Evolutionary conservation across 2,888 invertebrate genomes (phyloP), one percentile per base, ranked within the genome.

Genomic region (Ceriagrion tenellum): DNA sequence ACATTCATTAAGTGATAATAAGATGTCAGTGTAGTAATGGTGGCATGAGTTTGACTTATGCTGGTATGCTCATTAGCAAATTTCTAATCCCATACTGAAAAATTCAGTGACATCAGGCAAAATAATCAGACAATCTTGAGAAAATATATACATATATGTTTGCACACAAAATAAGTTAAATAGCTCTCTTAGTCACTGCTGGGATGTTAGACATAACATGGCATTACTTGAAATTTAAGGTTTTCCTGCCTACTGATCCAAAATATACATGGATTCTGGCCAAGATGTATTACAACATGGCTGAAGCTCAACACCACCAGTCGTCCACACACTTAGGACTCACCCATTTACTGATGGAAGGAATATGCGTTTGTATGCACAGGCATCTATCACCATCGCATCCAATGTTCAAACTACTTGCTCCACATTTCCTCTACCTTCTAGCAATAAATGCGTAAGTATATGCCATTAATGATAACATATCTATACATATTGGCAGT

Each of bases 261-360:
- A 96, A 96, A 12, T 96, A 96, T 95, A 96, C 96, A 10, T 97
- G 97, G 97, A 96, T 96, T 88, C 95, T 97, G 96, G 97, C 97
- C 3, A 97, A 97, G 96, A 96, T 97, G 96, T 97, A 96, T 96
- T 97, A 96, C 96, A 97, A 97, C 96, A 96, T 96, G 93, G 97
- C 96, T 0, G 97, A 97, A 95, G 96, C 97, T 0, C 96, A 96
- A 55, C 96, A 96, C 89, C 97, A 97, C 95, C 97, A 97, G 95
- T 96, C 97, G 4, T 96, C 96, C 40, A 96, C 97, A 8, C 97
- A 97, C 96, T 96, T 97, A 93, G 97, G 97, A 69, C 96, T 96
- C 96, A 97, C 97, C 13, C 97, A 97, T 96, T 96, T 97, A 91
- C 95, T 97, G 95, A 97, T 97, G 97, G 97, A 97, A 96, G 97